Percentiles rank a stretch among this genome's conserved stretches.
Conservation (phyloP, 1,140 invertebrate species). For the Uloborus diversus region DNA sequence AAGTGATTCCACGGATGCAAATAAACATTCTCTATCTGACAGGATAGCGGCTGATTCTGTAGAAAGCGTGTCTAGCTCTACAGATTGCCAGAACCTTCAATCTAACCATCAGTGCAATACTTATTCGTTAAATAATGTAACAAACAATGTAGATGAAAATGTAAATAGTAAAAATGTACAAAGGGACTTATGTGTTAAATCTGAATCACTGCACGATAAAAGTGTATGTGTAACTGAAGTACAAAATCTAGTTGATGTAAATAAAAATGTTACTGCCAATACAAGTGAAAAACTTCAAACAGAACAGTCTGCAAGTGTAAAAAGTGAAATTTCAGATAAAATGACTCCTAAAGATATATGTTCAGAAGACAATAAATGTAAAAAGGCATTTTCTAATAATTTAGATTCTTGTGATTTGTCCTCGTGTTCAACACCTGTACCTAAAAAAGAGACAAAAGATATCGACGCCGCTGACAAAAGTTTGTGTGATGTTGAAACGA, state of each 20-base stretch:
- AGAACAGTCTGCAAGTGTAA: conserved; percentile 34
- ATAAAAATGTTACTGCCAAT: conserved; percentile 46
- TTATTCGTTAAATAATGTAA: conserved; percentile 13
- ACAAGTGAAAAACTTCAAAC: conserved; percentile 5
- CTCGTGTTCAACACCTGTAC: conserved; percentile 32
- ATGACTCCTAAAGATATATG: conserved; percentile 8
- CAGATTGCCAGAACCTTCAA: conserved; percentile 44
- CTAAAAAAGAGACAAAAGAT: conserved; percentile 39
- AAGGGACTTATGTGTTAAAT: conserved; percentile 12
- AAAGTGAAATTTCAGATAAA: conserved; percentile 16
- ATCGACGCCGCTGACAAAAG: conserved; percentile 19
- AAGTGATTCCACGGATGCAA: conserved; percentile 43
- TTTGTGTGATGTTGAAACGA: conserved; percentile 32
- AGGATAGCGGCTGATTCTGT: conserved; percentile 24
- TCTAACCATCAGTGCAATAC: conserved; percentile 52
- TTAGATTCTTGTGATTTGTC: conserved; percentile 37
- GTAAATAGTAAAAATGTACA: conserved; percentile 48
- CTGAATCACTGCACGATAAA: not conserved
- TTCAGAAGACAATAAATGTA: conserved; percentile 21
- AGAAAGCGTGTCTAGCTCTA: conserved; percentile 42
- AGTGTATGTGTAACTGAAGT: conserved; percentile 34
- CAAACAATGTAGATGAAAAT: conserved; percentile 23
- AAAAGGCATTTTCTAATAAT: conserved; percentile 49
- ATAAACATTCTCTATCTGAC: conserved; percentile 10
- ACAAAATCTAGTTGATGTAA: conserved; percentile 49